Evolutionary conservation across 2,113 vertebrate genomes (phyloP).

Genomic region (Candoia aspera): DNA sequence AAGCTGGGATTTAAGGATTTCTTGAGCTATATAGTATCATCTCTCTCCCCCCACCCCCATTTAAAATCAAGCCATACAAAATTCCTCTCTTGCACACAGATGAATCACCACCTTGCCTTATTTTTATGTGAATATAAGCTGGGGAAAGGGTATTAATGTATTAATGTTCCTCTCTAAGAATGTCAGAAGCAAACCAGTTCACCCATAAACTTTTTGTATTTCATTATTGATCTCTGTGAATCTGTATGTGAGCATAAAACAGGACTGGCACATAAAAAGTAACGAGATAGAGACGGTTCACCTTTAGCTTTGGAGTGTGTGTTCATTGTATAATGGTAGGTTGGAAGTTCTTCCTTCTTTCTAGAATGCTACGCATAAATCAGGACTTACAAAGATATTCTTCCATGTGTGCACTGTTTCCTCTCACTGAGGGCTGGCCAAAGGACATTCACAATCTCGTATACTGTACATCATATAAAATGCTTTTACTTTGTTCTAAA

Average conservation of each 20-base stretch:
- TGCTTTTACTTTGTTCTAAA: not conserved
- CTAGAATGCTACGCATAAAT: not conserved
- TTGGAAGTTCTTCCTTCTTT: not conserved
- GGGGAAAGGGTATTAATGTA: not conserved
- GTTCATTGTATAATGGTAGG: not conserved
- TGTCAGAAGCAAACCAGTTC: not conserved
- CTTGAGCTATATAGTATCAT: not conserved
- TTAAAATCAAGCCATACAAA: conserved; percentile 8
- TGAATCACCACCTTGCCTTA: conserved; percentile 46
- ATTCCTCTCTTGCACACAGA: conserved; percentile 3
- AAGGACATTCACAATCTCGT: not conserved
- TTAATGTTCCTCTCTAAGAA: not conserved
- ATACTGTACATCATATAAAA: not conserved
- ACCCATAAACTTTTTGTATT: not conserved
- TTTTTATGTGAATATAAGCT: not conserved
- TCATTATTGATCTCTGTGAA: not conserved
- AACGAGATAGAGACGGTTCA: not conserved
- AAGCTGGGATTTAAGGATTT: not conserved
- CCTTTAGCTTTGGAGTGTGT: not conserved
- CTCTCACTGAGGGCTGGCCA: not conserved
- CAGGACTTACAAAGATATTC: not conserved
- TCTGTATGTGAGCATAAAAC: not conserved
- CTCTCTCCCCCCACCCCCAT: not conserved
- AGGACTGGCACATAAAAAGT: not conserved
- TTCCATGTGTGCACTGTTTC: not conserved